Evolutionary conservation across 2,888 invertebrate species (phyloP).

Genomic region (Caradrina clavipalpis): DNA sequence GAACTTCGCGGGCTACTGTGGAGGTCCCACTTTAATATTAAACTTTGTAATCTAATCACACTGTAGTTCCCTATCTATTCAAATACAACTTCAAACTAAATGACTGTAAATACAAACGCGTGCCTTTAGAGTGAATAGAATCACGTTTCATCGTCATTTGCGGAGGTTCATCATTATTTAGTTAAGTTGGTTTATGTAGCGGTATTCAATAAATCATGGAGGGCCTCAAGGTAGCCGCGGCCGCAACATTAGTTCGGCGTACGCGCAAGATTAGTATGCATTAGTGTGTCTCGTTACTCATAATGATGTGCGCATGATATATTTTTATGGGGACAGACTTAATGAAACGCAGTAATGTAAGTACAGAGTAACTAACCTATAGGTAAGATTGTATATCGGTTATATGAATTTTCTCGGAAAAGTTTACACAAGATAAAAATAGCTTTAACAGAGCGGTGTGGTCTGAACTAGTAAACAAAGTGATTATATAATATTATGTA

Average conservation of each 20-base stretch:
- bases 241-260: slow-evolving; percentile 55
- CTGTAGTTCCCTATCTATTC: slow-evolving; percentile 3
- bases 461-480: slow-evolving; percentile 18
- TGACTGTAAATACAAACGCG: slow-evolving; percentile 3
- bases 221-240: slow-evolving; percentile 61
- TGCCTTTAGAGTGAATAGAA: slow-evolving; percentile 27
- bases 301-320: slow-evolving; percentile 75
- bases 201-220: slow-evolving; percentile 67
- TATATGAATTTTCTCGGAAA: not conserved
- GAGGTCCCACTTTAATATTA: no score
- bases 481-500: slow-evolving; percentile 1
- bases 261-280: slow-evolving; percentile 71
- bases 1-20: no score
- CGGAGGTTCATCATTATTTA: slow-evolving; percentile 58
- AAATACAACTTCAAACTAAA: slow-evolving; percentile 22
- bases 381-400: slow-evolving; percentile 9
- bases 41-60: not conserved
- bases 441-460: not conserved
- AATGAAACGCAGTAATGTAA: slow-evolving; percentile 62
- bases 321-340: slow-evolving; percentile 70
- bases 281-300: slow-evolving; percentile 70
- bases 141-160: slow-evolving; percentile 43
- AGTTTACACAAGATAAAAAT: not conserved
- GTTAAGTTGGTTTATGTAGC: slow-evolving; percentile 63
- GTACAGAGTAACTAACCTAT: slow-evolving; percentile 13